Evolutionary conservation across 2,797 vertebrate genomes (phyloP).

Genomic region (Holocentrus rufus): DNA sequence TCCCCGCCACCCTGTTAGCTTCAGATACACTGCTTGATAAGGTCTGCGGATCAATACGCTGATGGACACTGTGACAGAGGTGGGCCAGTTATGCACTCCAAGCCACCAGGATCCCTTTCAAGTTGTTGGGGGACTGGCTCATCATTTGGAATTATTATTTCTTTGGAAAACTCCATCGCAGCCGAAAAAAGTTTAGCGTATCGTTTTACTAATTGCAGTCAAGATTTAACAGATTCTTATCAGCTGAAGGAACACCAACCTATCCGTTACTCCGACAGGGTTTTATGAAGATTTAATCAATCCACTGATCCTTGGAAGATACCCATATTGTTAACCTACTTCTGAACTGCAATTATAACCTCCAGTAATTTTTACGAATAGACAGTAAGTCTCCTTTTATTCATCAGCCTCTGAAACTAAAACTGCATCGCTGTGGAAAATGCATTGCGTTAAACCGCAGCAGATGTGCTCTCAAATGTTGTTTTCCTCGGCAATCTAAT

Average conservation of each 20-base stretch:
- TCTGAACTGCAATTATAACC: slow-evolving; percentile 7
- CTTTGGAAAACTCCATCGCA: background rate
- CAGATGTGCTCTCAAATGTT: slow-evolving; percentile 63
- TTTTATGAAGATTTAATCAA: background rate
- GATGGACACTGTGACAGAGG: slow-evolving; percentile 66
- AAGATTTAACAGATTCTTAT: background rate
- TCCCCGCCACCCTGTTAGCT: slow-evolving; percentile 64
- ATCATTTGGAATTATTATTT: slow-evolving; percentile 17
- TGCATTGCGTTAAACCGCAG: slow-evolving; percentile 53
- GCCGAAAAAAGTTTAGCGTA: background rate
- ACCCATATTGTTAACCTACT: background rate
- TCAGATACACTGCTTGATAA: slow-evolving; percentile 74
- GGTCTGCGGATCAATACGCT: slow-evolving; percentile 67
- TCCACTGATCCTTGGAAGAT: background rate
- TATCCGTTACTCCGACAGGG: background rate
- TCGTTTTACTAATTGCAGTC: background rate
- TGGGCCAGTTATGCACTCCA: slow-evolving; percentile 44
- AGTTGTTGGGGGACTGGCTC: slow-evolving; percentile 24
- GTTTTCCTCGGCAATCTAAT: slow-evolving; percentile 66
- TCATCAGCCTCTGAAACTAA: slow-evolving; percentile 27
- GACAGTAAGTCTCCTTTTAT: slow-evolving; percentile 22
- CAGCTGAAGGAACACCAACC: slow-evolving; percentile 7
- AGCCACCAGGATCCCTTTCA: slow-evolving; percentile 42
- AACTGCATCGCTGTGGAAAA: slow-evolving; percentile 40
- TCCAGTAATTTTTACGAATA: slow-evolving; percentile 35